A percentile compares a stretch with the other conserved stretches of the same genome.
Conservation (phyloP, 2,888 invertebrate genomes). For the Xylophagus ater region DNA sequence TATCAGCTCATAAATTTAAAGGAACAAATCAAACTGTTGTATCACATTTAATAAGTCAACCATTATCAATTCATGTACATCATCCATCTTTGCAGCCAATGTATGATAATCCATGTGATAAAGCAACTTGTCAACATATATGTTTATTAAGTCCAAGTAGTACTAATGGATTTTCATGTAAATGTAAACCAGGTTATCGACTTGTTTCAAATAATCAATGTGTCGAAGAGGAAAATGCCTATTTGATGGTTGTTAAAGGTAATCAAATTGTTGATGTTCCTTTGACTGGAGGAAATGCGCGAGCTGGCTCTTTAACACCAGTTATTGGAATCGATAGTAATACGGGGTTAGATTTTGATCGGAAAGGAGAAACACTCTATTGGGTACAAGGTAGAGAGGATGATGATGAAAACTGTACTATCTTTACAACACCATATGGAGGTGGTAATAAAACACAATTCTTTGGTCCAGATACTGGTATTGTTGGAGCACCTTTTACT, state of each 20-base stretch:
- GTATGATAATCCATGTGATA: slow-evolving; percentile 63
- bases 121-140: slow-evolving; percentile 71
- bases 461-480: slow-evolving; percentile 68
- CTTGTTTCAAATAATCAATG: slow-evolving; percentile 57
- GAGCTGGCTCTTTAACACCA: slow-evolving; percentile 70
- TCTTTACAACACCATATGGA: slow-evolving; percentile 71
- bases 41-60: slow-evolving; percentile 88
- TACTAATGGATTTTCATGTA: slow-evolving; percentile 66
- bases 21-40: slow-evolving; percentile 89
- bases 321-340: slow-evolving; percentile 83
- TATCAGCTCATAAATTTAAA: slow-evolving; percentile 84
- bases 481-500: slow-evolving; percentile 81
- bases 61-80: slow-evolving; percentile 88
- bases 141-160: slow-evolving; percentile 77
- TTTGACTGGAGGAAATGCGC: slow-evolving; percentile 60
- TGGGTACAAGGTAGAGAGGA: slow-evolving; percentile 76
- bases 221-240: slow-evolving; percentile 75
- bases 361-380: slow-evolving; percentile 69
- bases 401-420: slow-evolving; percentile 74
- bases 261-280: slow-evolving; percentile 81
- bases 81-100: slow-evolving; percentile 88
- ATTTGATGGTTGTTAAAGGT: slow-evolving; percentile 80
- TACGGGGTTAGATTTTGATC: slow-evolving; percentile 83
- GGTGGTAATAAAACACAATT: slow-evolving; percentile 78
- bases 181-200: slow-evolving; percentile 82